A percentile compares a stretch with the other conserved stretches of the same genome.
These are phyloP conservation scores for Euura lappo DNA, from an alignment of 1,140 invertebrate species.

Conservation along the genomic window DNA sequence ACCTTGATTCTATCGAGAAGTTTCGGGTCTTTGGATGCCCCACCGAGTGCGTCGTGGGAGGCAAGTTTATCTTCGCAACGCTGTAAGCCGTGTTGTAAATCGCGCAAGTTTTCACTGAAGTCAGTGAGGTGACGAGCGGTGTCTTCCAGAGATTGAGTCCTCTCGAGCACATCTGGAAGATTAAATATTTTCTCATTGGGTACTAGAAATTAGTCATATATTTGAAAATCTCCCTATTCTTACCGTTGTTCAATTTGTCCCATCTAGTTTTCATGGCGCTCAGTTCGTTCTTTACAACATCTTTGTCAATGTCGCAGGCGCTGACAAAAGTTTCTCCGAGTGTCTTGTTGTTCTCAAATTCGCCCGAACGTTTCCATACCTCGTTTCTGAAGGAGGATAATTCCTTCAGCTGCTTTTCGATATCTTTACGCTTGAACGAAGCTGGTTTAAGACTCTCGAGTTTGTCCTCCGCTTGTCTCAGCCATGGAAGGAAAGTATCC, in stretches of 20 bases:
- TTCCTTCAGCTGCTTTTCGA: slow-evolving; percentile 90
- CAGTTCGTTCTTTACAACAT: slow-evolving; percentile 84
- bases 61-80: slow-evolving; percentile 87
- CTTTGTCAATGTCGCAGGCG: slow-evolving; percentile 89
- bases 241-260: slow-evolving; percentile 88
- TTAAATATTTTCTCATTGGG: slow-evolving; percentile 8
- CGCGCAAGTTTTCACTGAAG: slow-evolving; percentile 84
- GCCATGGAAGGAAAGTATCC: slow-evolving; percentile 88
- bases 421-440: slow-evolving; percentile 82
- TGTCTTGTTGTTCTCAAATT: slow-evolving; percentile 87
- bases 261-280: slow-evolving; percentile 83
- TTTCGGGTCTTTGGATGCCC: slow-evolving; percentile 81
- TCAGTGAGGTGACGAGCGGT: slow-evolving; percentile 81
- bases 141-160: slow-evolving; percentile 84
- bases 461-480: slow-evolving; percentile 86
- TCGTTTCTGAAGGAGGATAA: slow-evolving; percentile 91
- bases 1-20: slow-evolving; percentile 82
- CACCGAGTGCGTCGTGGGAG: slow-evolving; percentile 80
- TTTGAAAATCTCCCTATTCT: slow-evolving; percentile 24
- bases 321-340: slow-evolving; percentile 85
- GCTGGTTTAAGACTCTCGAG: slow-evolving; percentile 79
- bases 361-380: slow-evolving; percentile 89
- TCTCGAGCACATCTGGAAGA: slow-evolving; percentile 59
- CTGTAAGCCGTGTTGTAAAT: slow-evolving; percentile 80
- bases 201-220: slow-evolving; percentile 12